Base-by-base conservation (phyloP, 2,797 vertebrate genomes). In the Macropus fuliginosus region DNA sequence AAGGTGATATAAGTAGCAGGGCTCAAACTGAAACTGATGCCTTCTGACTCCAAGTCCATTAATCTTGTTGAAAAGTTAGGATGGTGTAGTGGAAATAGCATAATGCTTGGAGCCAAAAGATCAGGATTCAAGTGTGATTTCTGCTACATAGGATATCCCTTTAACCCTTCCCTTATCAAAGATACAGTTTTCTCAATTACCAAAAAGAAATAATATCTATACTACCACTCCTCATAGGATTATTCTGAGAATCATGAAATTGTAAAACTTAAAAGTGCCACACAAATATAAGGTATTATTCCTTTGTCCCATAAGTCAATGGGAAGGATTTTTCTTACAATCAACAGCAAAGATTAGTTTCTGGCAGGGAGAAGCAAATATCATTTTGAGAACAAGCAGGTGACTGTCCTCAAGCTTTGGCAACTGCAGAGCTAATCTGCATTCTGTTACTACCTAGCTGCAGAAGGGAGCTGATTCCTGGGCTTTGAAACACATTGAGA, bases 391-490 rank as follows among this genome's bases (percentile, higher is more conserved):
- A 40, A 87, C 74, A 87, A 87, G 40, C 40, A 50, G 74, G 21
- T 74, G 5, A 46, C 40, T 0, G 8, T 87, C 40, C 40, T 50
- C 2, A 5, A 50, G 21, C 40, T 50, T 50, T 46, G 9, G 9
- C 21, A 50, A 87, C 0, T 52, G 52, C 52, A 50, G 40, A 3
- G 24, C 40, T 87, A 87, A 87, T 87, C 50, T 0, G 0, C 93
- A 95, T 62, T 93, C 89, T 96, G 31, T 14, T 46, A 66, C 96
- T 56, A 91, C 96, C 46, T 97, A 98, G 98, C 97, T 99, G 91
- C 99, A 99, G 98, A 99, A 99, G 92, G 98, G 98, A 96, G 96
- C 98, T 4, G 98, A 52, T 95, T 98, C 98, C 0, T 99, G 99
- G 99, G 97, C 98, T 74, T 13, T 98, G 97, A 99, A 98, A 92